Evolutionary conservation across 2,888 invertebrate genomes (phyloP), one percentile per base, ranked within the genome.

Genomic region (Sinhomidia bicolor): DNA sequence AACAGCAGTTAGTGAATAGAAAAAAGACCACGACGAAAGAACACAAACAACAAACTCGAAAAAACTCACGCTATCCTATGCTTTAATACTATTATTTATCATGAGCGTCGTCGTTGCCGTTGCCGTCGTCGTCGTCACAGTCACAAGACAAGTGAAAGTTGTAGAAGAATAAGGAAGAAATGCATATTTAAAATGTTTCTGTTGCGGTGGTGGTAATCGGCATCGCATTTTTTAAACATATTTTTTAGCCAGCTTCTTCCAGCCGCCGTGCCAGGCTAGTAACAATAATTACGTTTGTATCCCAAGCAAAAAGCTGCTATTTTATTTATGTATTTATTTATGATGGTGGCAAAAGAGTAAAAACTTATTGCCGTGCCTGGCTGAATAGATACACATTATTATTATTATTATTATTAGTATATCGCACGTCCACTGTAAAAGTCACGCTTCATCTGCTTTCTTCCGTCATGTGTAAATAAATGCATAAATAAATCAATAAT

Each of bases 391-490:
- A 60, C 60, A 60, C 79, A 79, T 17, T 36, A 23, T 60, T 20
- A 14, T n/a, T n/a, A n/a, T n/a, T n/a, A n/a, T n/a, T n/a, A n/a
- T n/a, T n/a, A n/a, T n/a, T n/a, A n/a, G n/a, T 14, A 54, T 41
- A 79, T 79, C 79, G 36, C 79, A 79, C 79, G 79, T 79, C 26
- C 60, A 32, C 79, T 7, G 23, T 41, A 79, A 79, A 79, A 79
- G 79, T 79, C 79, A 79, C 79, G 79, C 79, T 79, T 79, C 79
- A 79, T 79, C 79, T 79, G 78, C 23, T 79, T 14, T 79, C 79
- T 79, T 79, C 79, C 79, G 60, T 79, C 79, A 79, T 79, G 79
- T 79, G 60, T 79, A 79, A 79, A 79, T 79, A 79, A 79, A 79
- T 79, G 79, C 41, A 79, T 79, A 79, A 79, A 79, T 79, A 79